Base-by-base conservation (phyloP, 1,140 invertebrate genomes). In the Hylaeus volcanicus region DNA sequence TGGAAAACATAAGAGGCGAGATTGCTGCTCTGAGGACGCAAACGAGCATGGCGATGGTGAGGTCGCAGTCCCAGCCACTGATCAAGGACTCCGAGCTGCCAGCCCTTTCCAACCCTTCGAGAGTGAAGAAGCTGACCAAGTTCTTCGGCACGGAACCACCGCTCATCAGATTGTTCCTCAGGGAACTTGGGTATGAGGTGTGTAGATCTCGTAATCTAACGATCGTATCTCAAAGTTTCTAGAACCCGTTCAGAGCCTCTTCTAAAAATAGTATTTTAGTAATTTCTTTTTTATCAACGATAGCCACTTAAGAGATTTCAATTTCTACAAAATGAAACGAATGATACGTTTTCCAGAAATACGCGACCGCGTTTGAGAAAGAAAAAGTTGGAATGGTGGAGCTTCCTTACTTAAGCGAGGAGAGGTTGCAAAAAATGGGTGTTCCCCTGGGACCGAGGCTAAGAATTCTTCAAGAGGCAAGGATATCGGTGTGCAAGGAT, bases 91-190 rank as follows among this genome's bases (percentile, higher is more conserved):
- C 93, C 15, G 95, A 96, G 88, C 92, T 95, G 55, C 95, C 95
- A 82, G 95, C 95, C 45, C 94, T 96, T 84, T 95, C 97, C 43
- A 98, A 98, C 93, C 98, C 98, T 0, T 96, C 95, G 71, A 94
- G 96, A 78, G 96, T 98, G 0, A 97, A 97, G 89, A 96, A 97
- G 83, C 94, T 97, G 61, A 97, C 95, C 55, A 98, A 98, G 93
- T 98, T 98, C 95, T 99, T 98, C 93, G 98, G 98, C 12, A 97
- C 98, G 91, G 98, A 99, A 90, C 98, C 98, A 48, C 98, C 97
- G 12, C 94, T 98, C 58, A 95, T 99, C 90, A 95, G 97, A 91
- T 94, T 98, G 41, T 98, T 98, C 93, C 94, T 99, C 61, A 96
- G 97, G 92, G 98, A 98, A 94, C 95, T 99, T 79, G 98, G 98